Conservation (phyloP, 1,140 invertebrate species). For the Drosophila albomicans region DNA sequence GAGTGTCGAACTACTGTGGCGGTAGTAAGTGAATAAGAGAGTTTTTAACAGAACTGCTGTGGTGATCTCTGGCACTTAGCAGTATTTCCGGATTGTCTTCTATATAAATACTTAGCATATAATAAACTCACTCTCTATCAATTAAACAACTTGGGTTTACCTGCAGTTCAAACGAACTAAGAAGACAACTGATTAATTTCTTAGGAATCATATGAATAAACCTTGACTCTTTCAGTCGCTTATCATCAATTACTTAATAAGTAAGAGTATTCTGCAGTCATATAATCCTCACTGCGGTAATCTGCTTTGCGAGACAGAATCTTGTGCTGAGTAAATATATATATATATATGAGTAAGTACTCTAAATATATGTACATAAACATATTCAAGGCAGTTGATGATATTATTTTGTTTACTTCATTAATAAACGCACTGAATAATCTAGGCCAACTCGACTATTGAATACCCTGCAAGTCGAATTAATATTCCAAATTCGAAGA, state of each 20-base stretch:
- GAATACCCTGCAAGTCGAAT: neutral
- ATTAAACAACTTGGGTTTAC: neutral
- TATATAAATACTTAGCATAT: neutral
- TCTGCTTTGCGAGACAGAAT: neutral
- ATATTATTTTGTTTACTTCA: conserved; percentile 23
- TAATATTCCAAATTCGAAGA: neutral
- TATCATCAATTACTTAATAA: neutral
- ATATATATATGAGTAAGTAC: conserved; percentile 15
- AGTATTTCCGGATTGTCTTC: neutral
- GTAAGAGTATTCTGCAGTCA: conserved; percentile 1
- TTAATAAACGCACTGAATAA: conserved; percentile 8
- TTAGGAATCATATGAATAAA: neutral
- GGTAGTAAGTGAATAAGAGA: conserved; percentile 4
- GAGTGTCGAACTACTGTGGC: conserved; percentile 38
- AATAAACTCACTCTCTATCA: neutral
- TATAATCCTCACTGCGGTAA: neutral
- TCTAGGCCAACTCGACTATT: neutral
- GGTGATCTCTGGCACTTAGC: neutral
- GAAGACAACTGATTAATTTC: neutral
- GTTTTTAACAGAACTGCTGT: conserved; percentile 17
- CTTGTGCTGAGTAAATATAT: conserved; percentile 24
- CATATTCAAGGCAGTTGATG: conserved; percentile 8
- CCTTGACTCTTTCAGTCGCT: neutral
- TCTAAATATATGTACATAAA: neutral
- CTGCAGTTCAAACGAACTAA: neutral